Conservation (phyloP, 2,888 invertebrate genomes). For the Athetis lepigone region DNA sequence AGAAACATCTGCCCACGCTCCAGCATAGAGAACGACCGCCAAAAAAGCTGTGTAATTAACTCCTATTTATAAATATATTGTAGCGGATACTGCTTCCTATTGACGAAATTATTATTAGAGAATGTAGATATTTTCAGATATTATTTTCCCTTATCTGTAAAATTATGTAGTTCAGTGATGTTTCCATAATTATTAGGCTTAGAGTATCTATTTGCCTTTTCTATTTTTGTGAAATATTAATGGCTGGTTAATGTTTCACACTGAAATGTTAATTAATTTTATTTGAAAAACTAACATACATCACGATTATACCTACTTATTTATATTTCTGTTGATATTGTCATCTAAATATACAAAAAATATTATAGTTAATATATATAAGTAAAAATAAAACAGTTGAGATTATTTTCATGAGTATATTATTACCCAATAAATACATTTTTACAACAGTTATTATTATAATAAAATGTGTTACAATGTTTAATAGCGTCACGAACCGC, state of each 20-base stretch:
- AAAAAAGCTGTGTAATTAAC: slow-evolving; percentile 60
- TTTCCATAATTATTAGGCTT: neutral
- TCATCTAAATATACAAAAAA: slow-evolving; percentile 3
- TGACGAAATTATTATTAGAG: slow-evolving; percentile 11
- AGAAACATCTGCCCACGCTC: slow-evolving; percentile 53
- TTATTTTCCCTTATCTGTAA: slow-evolving; percentile 1
- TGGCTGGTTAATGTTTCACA: slow-evolving; percentile 82
- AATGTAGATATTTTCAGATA: slow-evolving; percentile 28
- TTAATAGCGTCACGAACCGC: slow-evolving; percentile 73
- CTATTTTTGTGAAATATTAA: slow-evolving; percentile 70
- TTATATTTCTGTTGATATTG: neutral
- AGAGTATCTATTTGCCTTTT: neutral
- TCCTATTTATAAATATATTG: slow-evolving; percentile 18
- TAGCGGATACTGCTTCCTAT: slow-evolving; percentile 26
- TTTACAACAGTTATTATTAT: slow-evolving; percentile 87
- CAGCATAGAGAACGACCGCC: slow-evolving; percentile 55
- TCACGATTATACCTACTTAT: neutral
- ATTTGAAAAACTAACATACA: neutral
- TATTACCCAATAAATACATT: slow-evolving; percentile 90
- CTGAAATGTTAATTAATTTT: neutral
- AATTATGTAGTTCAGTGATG: neutral
- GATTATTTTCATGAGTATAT: slow-evolving; percentile 82
- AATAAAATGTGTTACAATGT: slow-evolving; percentile 76
- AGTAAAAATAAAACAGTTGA: slow-evolving; percentile 67
- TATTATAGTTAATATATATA: slow-evolving; percentile 33